Conservation (phyloP, 2,113 vertebrate genomes). For the Pelvicachromis taeniatus region DNA sequence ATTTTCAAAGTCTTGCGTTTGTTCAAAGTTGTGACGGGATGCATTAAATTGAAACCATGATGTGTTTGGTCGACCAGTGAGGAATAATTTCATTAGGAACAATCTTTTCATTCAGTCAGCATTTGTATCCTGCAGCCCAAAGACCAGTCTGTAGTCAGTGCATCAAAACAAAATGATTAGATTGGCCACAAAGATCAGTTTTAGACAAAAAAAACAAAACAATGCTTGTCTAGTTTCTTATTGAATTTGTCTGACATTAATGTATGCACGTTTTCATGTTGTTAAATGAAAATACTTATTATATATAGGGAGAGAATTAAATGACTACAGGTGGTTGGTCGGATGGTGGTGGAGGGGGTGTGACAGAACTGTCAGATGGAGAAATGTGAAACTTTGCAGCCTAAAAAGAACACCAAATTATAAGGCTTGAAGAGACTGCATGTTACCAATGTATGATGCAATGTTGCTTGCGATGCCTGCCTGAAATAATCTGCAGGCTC, state of each 20-base stretch:
- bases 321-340: background rate
- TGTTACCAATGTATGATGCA: background rate
- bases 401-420: background rate
- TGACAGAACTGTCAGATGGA: background rate
- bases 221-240: background rate
- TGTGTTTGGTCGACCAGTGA: background rate
- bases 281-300: background rate
- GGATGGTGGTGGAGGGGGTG: background rate
- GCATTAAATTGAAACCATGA: background rate
- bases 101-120: background rate
- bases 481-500: background rate
- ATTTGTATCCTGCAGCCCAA: background rate
- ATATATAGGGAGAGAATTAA: background rate
- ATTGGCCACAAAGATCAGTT: background rate
- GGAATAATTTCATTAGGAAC: background rate
- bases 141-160: background rate
- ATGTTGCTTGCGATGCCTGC: background rate
- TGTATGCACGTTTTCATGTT: background rate
- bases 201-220: background rate
- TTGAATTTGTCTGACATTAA: background rate
- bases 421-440: background rate
- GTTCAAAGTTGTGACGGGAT: background rate
- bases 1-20: background rate
- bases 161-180: background rate
- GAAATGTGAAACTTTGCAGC: background rate